phyloP scores from a whole-genome alignment of 2,113 vertebrate genomes.

The Salvator merianae region DNA sequence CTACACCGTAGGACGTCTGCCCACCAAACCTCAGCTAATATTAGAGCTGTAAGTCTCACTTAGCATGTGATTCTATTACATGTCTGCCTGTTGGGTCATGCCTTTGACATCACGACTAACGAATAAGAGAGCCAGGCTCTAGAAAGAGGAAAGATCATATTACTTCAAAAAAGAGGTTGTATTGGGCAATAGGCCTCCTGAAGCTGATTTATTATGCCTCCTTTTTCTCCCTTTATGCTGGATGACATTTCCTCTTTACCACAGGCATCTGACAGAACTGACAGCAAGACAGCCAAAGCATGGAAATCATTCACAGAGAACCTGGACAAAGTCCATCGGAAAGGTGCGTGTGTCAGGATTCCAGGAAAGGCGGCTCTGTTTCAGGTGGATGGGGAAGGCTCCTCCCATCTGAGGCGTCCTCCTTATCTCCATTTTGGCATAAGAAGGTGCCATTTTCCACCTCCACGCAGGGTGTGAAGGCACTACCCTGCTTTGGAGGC shows the following conservation, averaged over 20 bases:
- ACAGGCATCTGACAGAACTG: neutral
- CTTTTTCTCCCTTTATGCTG: no score
- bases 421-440: no score
- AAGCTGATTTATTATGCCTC: neutral
- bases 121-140: neutral
- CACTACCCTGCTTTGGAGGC: no score
- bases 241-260: neutral
- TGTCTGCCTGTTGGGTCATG: neutral
- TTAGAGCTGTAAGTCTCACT: neutral
- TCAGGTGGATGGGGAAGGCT: no score
- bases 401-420: no score
- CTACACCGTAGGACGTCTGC: no score
- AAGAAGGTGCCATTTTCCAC: no score
- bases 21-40: neutral
- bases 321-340: neutral
- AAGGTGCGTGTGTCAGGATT: neutral
- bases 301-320: slow-evolving; percentile 5
- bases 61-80: neutral
- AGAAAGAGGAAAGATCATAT: neutral
- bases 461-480: no score
- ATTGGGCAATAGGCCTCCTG: neutral
- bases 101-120: neutral
- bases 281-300: neutral
- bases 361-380: neutral
- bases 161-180: neutral